A percentile compares a stretch with the other conserved stretches of the same genome.
These are phyloP conservation scores for Myiopsitta monachus DNA, from an alignment of 2,113 vertebrate species.

Conservation along the genomic window DNA sequence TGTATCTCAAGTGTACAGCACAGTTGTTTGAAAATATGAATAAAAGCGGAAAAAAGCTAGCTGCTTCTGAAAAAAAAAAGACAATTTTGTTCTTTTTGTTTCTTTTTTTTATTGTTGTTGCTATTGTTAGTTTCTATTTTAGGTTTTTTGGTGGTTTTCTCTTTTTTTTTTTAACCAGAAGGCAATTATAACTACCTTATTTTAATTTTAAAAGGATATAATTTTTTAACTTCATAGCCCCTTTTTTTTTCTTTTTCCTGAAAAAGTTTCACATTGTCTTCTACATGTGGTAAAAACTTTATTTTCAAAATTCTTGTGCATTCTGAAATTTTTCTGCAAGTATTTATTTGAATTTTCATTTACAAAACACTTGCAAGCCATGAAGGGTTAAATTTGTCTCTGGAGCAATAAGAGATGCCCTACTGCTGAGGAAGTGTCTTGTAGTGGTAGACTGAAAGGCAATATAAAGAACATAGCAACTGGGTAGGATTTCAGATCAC, in stretches of 20 bases:
- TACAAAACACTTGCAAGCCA: neutral
- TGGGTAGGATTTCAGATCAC: neutral
- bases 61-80: neutral
- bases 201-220: neutral
- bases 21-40: neutral
- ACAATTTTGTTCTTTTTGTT: neutral
- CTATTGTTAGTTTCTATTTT: neutral
- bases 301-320: neutral
- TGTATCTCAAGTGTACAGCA: neutral
- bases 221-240: neutral
- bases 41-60: neutral
- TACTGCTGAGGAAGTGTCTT: neutral
- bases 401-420: neutral
- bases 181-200: neutral
- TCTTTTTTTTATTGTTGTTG: neutral
- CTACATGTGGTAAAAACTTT: neutral
- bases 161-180: neutral
- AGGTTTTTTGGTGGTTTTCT: neutral
- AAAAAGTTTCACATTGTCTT: neutral
- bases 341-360: neutral
- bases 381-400: neutral
- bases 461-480: neutral
- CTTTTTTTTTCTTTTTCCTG: neutral
- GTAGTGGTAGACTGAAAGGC: neutral
- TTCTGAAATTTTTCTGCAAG: neutral